phyloP scores from a whole-genome alignment of 2,113 vertebrate genomes.

The Gallinago undulata region DNA sequence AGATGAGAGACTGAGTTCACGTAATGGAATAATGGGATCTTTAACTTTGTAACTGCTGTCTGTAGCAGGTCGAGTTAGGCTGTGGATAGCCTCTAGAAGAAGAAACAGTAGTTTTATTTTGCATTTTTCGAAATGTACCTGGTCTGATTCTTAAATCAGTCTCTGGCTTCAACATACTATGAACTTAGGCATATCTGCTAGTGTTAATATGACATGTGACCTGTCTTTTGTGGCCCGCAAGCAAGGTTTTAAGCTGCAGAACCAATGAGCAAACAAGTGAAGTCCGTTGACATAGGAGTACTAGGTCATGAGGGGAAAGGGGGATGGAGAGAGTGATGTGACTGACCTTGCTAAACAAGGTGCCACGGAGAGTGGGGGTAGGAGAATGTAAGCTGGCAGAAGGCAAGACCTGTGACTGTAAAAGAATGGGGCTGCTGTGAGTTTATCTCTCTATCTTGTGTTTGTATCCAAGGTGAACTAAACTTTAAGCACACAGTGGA shows the following conservation, averaged over 20 bases:
- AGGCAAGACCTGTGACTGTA: neutral
- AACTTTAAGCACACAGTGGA: neutral
- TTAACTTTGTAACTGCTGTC: neutral
- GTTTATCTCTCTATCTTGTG: neutral
- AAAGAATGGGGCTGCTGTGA: neutral
- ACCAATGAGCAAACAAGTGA: slow-evolving; percentile 42
- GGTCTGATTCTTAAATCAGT: neutral
- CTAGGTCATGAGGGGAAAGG: slow-evolving; percentile 36
- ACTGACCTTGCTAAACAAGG: neutral
- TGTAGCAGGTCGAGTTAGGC: neutral
- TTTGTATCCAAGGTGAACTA: neutral
- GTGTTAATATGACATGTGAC: neutral
- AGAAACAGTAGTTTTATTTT: neutral
- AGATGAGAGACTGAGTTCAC: neutral
- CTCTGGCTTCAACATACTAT: neutral
- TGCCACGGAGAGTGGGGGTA: neutral
- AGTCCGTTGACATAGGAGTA: neutral
- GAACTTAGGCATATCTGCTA: neutral
- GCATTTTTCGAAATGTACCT: neutral
- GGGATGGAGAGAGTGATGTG: neutral
- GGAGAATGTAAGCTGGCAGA: neutral
- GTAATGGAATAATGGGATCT: neutral
- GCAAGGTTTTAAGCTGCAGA: neutral
- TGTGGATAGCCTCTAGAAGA: neutral
- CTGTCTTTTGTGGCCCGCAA: neutral